Evolutionary conservation across 2,113 vertebrate genomes (phyloP).

Genomic region (Ivindomyrus marchei): DNA sequence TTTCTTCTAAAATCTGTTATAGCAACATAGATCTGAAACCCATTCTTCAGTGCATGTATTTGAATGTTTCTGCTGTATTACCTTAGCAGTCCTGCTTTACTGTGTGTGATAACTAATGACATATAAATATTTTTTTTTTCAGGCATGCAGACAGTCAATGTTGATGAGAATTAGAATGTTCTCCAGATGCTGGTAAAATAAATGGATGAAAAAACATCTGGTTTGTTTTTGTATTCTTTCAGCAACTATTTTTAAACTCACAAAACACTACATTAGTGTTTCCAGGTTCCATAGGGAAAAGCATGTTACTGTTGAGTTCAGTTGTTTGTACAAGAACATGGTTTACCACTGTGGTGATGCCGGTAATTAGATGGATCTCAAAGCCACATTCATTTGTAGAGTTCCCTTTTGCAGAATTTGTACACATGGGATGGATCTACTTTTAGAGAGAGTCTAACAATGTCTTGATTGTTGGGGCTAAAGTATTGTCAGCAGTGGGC

Average conservation of each 20-base stretch:
- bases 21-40: background rate
- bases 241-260: background rate
- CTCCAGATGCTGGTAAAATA: constrained; percentile 50
- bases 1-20: background rate
- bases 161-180: constrained; percentile 83
- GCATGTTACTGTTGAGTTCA: background rate
- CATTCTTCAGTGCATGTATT: background rate
- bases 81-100: background rate
- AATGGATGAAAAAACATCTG: constrained; percentile 40
- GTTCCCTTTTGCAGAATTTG: background rate
- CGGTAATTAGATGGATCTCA: background rate
- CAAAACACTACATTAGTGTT: background rate
- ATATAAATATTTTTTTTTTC: constrained; percentile 31
- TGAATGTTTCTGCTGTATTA: background rate
- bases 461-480: no score
- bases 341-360: background rate
- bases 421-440: background rate
- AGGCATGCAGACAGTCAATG: constrained; percentile 94
- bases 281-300: background rate
- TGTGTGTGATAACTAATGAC: background rate
- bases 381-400: background rate
- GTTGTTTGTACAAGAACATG: background rate
- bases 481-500: background rate
- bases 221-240: background rate
- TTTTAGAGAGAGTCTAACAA: background rate